Evolutionary conservation across 2,888 invertebrate species (phyloP).

Genomic region (Tolmerus cingulatus): DNA sequence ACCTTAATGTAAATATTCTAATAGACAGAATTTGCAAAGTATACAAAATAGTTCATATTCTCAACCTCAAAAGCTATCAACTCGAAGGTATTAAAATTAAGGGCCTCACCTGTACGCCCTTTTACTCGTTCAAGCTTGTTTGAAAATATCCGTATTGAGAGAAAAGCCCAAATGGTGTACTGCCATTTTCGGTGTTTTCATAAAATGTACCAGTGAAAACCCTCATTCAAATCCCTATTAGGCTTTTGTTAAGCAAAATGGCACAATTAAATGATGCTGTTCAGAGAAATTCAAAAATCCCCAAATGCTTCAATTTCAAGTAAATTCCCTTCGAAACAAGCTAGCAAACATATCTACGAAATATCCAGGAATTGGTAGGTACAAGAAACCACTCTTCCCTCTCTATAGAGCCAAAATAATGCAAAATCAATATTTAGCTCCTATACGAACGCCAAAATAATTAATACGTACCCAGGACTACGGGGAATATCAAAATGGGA

Average conservation of each 20-base stretch:
- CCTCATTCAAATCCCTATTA: neutral
- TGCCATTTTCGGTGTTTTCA: neutral
- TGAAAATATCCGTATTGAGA: neutral
- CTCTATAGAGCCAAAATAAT: neutral
- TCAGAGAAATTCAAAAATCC: neutral
- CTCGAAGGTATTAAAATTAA: neutral
- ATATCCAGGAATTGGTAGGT: neutral
- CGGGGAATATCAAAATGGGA: neutral
- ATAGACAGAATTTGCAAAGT: neutral
- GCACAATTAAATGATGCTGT: neutral
- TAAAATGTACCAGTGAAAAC: neutral
- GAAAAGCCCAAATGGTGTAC: neutral
- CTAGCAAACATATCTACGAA: neutral
- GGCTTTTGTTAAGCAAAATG: neutral
- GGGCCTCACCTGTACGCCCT: neutral
- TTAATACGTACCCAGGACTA: neutral
- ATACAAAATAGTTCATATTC: neutral
- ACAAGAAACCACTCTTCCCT: neutral
- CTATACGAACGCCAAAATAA: conserved; percentile 3
- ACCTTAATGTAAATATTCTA: neutral
- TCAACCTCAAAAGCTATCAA: neutral
- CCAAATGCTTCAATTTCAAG: neutral
- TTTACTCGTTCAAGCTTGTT: neutral
- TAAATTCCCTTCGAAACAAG: neutral
- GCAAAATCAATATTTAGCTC: conserved; percentile 14